These are phyloP conservation scores for Cassiopea andromeda DNA, from an alignment of 30 jellyfish, hydroid and myxozoan genomes.

Conservation along the genomic window DNA sequence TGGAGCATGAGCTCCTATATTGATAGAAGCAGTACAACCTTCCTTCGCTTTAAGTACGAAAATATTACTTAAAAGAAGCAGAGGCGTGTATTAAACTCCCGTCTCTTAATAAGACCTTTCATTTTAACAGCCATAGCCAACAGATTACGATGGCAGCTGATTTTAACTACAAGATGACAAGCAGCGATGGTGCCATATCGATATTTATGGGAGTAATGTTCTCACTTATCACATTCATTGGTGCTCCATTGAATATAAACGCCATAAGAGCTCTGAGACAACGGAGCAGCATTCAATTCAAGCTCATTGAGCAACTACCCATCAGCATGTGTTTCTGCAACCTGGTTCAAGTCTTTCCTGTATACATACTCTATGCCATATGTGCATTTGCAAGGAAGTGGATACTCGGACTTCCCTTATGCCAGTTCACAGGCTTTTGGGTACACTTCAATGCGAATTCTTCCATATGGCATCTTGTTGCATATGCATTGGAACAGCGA, in stretches of 20 bases:
- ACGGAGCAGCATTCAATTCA: neutral
- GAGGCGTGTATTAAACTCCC: no score
- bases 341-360: conserved; percentile 38
- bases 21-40: no score
- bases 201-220: conserved; percentile 17
- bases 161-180: neutral
- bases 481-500: conserved; percentile 31
- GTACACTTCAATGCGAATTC: conserved; percentile 46
- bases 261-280: conserved; percentile 10
- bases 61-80: no score
- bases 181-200: neutral
- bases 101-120: neutral
- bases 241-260: conserved; percentile 13
- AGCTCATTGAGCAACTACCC: conserved; percentile 39
- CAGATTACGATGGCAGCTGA: neutral
- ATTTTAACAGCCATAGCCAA: neutral
- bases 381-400: conserved; percentile 27
- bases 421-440: conserved; percentile 54
- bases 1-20: no score
- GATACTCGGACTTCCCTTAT: conserved; percentile 21
- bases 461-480: conserved; percentile 44
- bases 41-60: no score
- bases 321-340: conserved; percentile 59
- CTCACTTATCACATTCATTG: conserved; percentile 4
- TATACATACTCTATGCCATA: conserved; percentile 27